Evolutionary conservation across 1,140 invertebrate species (phyloP), one percentile per base, ranked within the genome.

Genomic region (Diachasmimorpha longicaudata): DNA sequence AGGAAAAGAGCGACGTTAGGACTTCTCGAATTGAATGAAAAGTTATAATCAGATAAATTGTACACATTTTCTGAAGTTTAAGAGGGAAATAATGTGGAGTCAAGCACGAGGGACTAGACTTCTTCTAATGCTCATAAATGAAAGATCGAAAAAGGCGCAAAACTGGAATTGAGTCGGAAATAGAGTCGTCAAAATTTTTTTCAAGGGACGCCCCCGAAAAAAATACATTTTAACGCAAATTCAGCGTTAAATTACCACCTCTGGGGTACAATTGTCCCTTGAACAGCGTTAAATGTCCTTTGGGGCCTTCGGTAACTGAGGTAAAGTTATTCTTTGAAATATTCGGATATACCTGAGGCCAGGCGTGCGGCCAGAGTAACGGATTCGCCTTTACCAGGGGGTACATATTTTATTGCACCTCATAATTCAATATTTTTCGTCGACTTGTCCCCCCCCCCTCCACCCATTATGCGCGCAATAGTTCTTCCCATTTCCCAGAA

Each of bases 221-320:
- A 72, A 48, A 25, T 25, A 25, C 16, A 55, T 52, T 72, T 55
- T 48, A 55, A 37, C 31, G 21, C 9, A 58, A 77, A 78, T 72
- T 52, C 71, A 72, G 74, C 72, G 70, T 79, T 70, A 70, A 78
- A 79, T 79, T 10, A 72, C 67, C 13, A 10, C 75, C 23, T 70
- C 44, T 70, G 6, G 31, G 75, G 44, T 19, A 10, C 1, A 36
- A 77, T 81, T 81, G 75, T 79, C 48, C n/a, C 2, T 67, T 48
- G 25, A 31, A 13, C 21, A 14, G 4, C 76, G 69, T 25, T 76
- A 81, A 77, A 78, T 76, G 48, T 55, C 23, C 70, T 48, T 14
- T 36, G 70, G 70, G 58, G 25, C 58, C 52, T 58, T 58, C 52
- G 52, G 52, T 58, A 58, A 58, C 52, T 58, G 58, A 63, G 58